Base-by-base conservation (phyloP, 2,113 vertebrate genomes). In the Microtus oregoni region DNA sequence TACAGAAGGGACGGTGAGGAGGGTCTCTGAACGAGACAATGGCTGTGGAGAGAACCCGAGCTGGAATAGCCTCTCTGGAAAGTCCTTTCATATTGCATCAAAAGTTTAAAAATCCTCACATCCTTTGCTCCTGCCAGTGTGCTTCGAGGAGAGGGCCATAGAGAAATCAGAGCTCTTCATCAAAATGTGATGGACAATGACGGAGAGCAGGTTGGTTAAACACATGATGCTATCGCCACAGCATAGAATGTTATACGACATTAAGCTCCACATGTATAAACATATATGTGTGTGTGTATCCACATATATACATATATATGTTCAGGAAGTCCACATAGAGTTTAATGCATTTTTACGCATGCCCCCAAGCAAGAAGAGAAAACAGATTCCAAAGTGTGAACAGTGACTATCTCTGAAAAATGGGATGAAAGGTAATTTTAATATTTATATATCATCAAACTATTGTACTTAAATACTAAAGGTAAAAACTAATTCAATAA, bases 181-280 rank as follows among this genome's bases (percentile, higher is more conserved):
- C 75, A 89, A 92, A 65, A 44, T 50, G 73, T 85, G 75, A 87
- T 44, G 86, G 78, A 65, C n/a, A 72, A 92, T 79, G 79, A 86
- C 86, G 70, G 94, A 95, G 81, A 86, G 70, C 38, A 90, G 79
- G 81, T 30, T 65, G 83, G 61, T 93, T 75, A 96, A 86, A 94
- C 85, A 92, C 91, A 95, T 79, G 75, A 89, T 88, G 76, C 61
- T 82, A 83, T n/a, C 63, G 0, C 6, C 70, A 67, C 38, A n/a
- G 35, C 15, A 93, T 55, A 86, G 44, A 91, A 87, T 91, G 91
- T 65, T 52, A 78, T 35, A 17, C 61, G 89, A 77, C 32, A 38
- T 89, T 61, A 24, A n/a, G n/a, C 8, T 72, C 35, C 72, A 22
- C 44, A 24, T 35, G 55, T 9, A 32, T 20, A 24, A 47, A 72